phyloP scores from a whole-genome alignment of 1,140 invertebrate genomes.

The Micrasema longulum region DNA sequence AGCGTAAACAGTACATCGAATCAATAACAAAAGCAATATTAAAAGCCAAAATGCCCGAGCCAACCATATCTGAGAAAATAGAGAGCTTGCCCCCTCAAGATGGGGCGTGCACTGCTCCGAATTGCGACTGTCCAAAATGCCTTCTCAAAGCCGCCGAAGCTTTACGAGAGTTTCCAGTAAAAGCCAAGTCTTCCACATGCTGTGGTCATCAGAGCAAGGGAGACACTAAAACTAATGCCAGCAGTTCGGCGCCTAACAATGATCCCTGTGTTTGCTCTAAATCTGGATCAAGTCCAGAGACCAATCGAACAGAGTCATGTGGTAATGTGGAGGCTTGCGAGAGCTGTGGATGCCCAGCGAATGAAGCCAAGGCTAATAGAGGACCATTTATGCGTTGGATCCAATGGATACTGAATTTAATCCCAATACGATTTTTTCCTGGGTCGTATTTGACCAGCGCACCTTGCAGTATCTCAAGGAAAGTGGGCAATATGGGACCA shows the following conservation, averaged over 20 bases:
- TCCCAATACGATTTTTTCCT: neutral
- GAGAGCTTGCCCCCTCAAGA: neutral
- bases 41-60: slow-evolving; percentile 2
- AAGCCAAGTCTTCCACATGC: slow-evolving; percentile 8
- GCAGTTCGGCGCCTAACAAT: neutral
- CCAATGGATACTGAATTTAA: neutral
- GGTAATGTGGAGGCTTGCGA: neutral
- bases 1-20: neutral
- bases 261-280: neutral
- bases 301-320: too few species aligned
- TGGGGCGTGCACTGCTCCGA: neutral
- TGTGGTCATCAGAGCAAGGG: slow-evolving; percentile 1
- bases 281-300: neutral
- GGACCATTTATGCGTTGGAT: neutral
- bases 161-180: neutral
- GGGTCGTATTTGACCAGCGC: neutral
- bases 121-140: neutral
- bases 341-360: slow-evolving; percentile 3
- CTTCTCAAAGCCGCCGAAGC: neutral
- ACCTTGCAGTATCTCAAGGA: neutral
- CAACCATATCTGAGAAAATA: neutral
- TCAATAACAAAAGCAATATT: neutral
- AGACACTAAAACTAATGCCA: neutral
- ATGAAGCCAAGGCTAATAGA: too few species aligned
- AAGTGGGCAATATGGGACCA: neutral